Base-by-base conservation (phyloP, 2,888 invertebrate genomes). In the Gastracanthus pulcherrimus region DNA sequence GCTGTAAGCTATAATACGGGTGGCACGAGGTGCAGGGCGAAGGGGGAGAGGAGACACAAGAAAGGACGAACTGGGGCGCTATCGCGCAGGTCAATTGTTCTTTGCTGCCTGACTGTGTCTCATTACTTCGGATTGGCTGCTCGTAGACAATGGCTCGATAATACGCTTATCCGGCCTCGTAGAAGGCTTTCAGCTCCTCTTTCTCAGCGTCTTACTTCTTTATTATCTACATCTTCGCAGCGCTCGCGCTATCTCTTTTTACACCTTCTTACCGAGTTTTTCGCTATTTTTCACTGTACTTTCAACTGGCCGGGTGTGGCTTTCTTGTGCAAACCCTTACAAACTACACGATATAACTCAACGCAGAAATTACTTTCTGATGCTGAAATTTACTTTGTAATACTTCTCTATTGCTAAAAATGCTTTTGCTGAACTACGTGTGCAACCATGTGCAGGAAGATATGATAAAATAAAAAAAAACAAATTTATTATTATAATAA, bases 51-150 rank as follows among this genome's bases (percentile, higher is more conserved):
- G 74, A 45, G 67, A 66, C 67, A 67, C 48, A 82, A 81, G 76
- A 51, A 36, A 70, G 58, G 51, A 58, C 23, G 38, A 66, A 69
- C 41, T 51, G 72, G 41, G 60, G 55, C 76, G 66, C 82, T 83
- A 81, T 86, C 80, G 67, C 58, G 38, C 7, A 85, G 84, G 86
- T 86, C 90, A 88, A 90, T 90, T 90, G 90, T 90, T 90, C 90
- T 89, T 86, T 85, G 88, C 87, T 88, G 88, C 64, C 87, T 88
- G 88, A 87, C 51, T 89, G 87, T 89, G 88, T 89, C 90, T 89
- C 90, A 89, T 90, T 90, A 90, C 90, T 90, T 90, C 89, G 88
- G 88, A 90, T 90, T 89, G 89, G 89, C 87, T 89, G 88, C 86
- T 86, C 87, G 86, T 88, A 90, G 89, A 90, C 90, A 90, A 90